Percentiles rank a stretch among this genome's conserved stretches.
Conservation (phyloP, 2,888 invertebrate genomes). For the Andrena minutula region DNA sequence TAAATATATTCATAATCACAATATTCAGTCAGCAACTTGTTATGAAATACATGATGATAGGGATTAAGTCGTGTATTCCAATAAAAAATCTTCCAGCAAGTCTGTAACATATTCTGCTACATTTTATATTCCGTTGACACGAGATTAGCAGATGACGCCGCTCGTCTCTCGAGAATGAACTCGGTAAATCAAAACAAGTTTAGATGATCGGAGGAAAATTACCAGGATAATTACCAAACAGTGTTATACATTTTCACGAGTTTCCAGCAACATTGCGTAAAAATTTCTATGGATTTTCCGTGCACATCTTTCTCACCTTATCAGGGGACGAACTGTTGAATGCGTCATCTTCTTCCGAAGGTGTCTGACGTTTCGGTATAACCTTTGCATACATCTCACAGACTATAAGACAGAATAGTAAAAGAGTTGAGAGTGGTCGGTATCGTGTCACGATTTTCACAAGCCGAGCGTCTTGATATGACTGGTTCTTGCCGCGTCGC, state of each 20-base stretch:
- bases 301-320: constrained; percentile 48
- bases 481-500: constrained; percentile 54
- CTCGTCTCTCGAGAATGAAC: too few species aligned
- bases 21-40: too few species aligned
- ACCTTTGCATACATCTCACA: constrained; percentile 50
- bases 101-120: too few species aligned
- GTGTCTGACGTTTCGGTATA: not conserved
- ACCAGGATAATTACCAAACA: not conserved
- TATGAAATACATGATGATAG: too few species aligned
- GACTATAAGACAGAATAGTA: too few species aligned
- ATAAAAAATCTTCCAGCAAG: too few species aligned
- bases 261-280: not conserved
- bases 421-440: not conserved
- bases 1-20: too few species aligned
- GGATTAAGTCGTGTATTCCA: too few species aligned
- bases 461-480: constrained; percentile 33
- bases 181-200: not conserved
- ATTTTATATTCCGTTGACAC: too few species aligned
- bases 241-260: not conserved
- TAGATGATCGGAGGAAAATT: not conserved
- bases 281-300: not conserved
- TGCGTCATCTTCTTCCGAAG: not conserved
- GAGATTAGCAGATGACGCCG: too few species aligned
- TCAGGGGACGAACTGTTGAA: constrained; percentile 34
- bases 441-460: constrained; percentile 45